These are phyloP conservation scores for Heliconius nattereri DNA, from an alignment of 1,140 invertebrate genomes.

Conservation along the genomic window DNA sequence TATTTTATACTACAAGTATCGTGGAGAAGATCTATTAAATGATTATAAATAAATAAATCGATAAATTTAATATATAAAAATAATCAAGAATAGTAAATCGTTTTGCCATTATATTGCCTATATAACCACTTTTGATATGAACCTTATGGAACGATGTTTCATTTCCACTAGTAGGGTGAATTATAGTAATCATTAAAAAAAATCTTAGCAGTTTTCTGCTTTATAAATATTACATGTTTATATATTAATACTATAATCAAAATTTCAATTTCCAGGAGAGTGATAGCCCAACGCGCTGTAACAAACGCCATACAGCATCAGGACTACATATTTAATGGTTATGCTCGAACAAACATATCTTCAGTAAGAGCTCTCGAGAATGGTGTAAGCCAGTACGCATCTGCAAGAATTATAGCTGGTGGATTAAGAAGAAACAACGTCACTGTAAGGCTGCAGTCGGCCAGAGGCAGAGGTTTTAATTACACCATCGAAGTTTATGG, in stretches of 20 bases:
- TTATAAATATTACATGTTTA: background rate
- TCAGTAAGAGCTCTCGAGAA: slow-evolving; percentile 52
- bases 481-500: slow-evolving; percentile 58
- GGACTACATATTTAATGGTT: slow-evolving; percentile 32
- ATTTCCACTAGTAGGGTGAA: too few species aligned
- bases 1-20: too few species aligned
- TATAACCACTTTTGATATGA: too few species aligned
- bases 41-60: too few species aligned
- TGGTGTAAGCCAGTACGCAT: slow-evolving; percentile 52
- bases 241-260: slow-evolving; percentile 9
- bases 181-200: background rate
- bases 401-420: slow-evolving; percentile 46
- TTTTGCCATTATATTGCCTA: too few species aligned
- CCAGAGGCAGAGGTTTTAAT: slow-evolving; percentile 50
- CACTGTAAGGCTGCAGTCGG: slow-evolving; percentile 48
- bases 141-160: too few species aligned
- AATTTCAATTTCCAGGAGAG: slow-evolving; percentile 47
- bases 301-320: slow-evolving; percentile 45
- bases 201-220: background rate
- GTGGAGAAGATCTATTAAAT: too few species aligned
- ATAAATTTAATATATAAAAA: too few species aligned
- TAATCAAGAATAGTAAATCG: too few species aligned
- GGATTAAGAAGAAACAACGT: slow-evolving; percentile 52
- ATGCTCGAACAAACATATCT: slow-evolving; percentile 25
- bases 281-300: slow-evolving; percentile 44